phyloP scores from a whole-genome alignment of 2,888 invertebrate genomes.

The Drosophila recens region DNA sequence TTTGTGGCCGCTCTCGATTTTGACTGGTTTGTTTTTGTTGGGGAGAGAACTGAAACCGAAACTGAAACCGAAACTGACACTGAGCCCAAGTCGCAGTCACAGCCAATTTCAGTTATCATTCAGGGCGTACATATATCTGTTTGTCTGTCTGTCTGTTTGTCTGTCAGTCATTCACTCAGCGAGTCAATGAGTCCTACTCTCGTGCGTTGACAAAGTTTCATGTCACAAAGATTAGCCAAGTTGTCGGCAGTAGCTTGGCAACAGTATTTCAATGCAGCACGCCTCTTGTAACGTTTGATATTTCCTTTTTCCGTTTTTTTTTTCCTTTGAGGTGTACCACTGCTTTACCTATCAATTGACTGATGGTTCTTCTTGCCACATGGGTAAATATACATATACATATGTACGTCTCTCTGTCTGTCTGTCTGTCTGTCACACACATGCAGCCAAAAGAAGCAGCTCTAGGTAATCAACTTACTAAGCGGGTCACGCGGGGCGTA shows the following conservation, averaged over 20 bases:
- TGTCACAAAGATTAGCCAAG: slow-evolving; percentile 65
- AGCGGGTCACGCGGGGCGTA: slow-evolving; percentile 54
- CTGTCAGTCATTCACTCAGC: slow-evolving; percentile 3
- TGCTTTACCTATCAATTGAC: slow-evolving; percentile 30
- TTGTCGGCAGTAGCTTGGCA: slow-evolving; percentile 52
- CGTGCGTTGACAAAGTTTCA: slow-evolving; percentile 52
- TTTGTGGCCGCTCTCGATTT: slow-evolving; percentile 8
- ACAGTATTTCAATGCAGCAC: slow-evolving; percentile 31
- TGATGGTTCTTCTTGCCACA: slow-evolving; percentile 26
- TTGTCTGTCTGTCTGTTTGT: slow-evolving; percentile 13
- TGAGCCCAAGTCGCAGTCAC: slow-evolving; percentile 38
- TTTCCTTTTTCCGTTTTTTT: neutral
- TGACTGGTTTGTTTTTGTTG: neutral
- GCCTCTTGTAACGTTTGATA: slow-evolving; percentile 32
- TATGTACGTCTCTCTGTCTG: no score
- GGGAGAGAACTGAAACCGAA: slow-evolving; percentile 1
- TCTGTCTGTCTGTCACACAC: neutral
- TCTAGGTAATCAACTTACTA: slow-evolving; percentile 54
- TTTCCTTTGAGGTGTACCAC: neutral
- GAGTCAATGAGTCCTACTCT: slow-evolving; percentile 25
- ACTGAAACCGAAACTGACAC: slow-evolving; percentile 36
- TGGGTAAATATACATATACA: slow-evolving; percentile 38
- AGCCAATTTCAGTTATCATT: slow-evolving; percentile 56
- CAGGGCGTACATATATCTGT: slow-evolving; percentile 18
- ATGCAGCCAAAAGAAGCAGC: neutral